Percentiles rank a stretch among this genome's conserved stretches.
Evolutionary conservation across 2,113 vertebrate genomes (phyloP).

Genomic region (Osmerus eperlanus): DNA sequence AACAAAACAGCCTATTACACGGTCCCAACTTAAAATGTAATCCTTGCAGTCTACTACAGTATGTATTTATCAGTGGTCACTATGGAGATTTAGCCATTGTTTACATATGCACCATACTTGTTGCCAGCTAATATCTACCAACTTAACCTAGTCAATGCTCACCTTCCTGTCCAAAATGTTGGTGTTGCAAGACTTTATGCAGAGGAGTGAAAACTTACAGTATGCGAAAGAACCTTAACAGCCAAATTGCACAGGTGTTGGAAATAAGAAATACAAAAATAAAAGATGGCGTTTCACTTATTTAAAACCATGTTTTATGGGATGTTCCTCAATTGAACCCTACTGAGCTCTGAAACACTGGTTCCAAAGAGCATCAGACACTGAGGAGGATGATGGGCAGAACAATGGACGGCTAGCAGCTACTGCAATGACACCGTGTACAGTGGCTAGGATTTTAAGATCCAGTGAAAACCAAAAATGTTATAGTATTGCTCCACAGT

Average conservation of each 20-base stretch:
- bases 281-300: background rate
- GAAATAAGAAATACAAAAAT: background rate
- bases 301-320: background rate
- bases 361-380: slow-evolving; percentile 17
- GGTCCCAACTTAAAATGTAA: background rate
- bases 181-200: background rate
- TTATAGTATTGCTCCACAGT: slow-evolving; percentile 3
- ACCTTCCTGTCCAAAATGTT: background rate
- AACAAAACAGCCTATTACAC: background rate
- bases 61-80: background rate
- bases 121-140: background rate
- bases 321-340: slow-evolving; percentile 1
- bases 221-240: background rate
- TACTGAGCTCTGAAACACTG: background rate
- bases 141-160: background rate
- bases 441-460: slow-evolving; percentile 46
- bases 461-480: slow-evolving; percentile 14
- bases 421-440: slow-evolving; percentile 31
- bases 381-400: slow-evolving; percentile 25
- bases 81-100: background rate
- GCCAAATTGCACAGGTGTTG: background rate
- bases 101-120: background rate
- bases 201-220: background rate
- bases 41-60: slow-evolving; percentile 5
- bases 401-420: slow-evolving; percentile 18